Percentiles rank a stretch among this genome's conserved stretches.
These are phyloP conservation scores for Mycteria americana DNA, from an alignment of 2,797 vertebrate genomes.

Conservation along the genomic window DNA sequence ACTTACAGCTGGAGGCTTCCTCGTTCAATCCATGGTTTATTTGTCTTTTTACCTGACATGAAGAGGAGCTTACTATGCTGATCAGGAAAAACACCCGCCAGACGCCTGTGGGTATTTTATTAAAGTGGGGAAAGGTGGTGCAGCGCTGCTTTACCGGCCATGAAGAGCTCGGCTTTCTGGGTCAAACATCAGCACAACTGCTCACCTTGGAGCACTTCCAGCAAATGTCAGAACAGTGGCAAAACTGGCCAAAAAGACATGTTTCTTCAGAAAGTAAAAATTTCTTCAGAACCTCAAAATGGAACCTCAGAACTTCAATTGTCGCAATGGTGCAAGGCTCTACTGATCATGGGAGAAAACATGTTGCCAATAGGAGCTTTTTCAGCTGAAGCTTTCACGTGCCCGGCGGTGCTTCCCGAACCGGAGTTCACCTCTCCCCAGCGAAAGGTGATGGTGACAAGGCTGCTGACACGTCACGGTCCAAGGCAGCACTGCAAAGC, in stretches of 20 bases:
- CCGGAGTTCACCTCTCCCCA: neutral
- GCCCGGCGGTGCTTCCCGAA: rapidly evolving
- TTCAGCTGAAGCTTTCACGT: neutral
- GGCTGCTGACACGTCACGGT: neutral
- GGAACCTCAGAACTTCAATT: neutral
- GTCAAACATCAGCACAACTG: neutral
- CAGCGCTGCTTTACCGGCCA: neutral
- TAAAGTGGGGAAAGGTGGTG: neutral
- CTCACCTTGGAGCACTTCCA: neutral
- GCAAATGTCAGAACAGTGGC: neutral
- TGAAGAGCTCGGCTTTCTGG: neutral
- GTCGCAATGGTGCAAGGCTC: neutral
- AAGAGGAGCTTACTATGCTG: neutral
- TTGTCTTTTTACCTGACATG: neutral
- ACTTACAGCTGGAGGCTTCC: neutral
- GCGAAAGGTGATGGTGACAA: neutral
- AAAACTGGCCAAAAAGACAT: neutral
- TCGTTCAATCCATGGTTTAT: neutral
- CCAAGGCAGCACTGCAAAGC: neutral
- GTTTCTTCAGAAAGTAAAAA: neutral
- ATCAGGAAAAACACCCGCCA: neutral
- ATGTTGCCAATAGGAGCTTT: neutral
- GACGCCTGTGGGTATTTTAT: neutral
- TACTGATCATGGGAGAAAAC: neutral
- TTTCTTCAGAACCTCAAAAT: neutral